These are phyloP conservation scores for Leptinotarsa texana DNA, from an alignment of 1,140 invertebrate species.

Conservation along the genomic window DNA sequence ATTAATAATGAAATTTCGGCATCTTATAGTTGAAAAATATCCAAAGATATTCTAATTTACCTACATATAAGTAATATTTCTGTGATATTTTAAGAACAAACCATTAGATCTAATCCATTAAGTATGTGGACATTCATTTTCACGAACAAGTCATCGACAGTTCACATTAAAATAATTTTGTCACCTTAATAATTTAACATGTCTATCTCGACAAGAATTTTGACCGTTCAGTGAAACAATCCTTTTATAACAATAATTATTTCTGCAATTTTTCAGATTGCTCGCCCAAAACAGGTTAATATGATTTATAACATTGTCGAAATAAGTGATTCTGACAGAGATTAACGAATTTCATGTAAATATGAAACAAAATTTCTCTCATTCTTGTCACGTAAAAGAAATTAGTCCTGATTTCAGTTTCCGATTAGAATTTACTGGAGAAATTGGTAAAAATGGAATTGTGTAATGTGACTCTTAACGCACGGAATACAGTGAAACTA, in stretches of 20 bases:
- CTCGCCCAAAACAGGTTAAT: neutral
- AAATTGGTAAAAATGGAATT: slow-evolving; percentile 1
- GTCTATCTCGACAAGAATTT: neutral
- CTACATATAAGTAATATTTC: no score
- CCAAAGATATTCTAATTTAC: no score
- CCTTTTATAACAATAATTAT: neutral
- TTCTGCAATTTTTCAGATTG: neutral
- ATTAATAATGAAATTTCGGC: no score
- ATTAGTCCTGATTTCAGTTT: neutral
- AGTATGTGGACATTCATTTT: neutral
- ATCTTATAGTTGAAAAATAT: no score
- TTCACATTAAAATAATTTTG: neutral
- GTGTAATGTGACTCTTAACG: neutral
- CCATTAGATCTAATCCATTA: neutral
- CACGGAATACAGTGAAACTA: slow-evolving; percentile 1
- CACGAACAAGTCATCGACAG: neutral
- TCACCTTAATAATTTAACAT: neutral
- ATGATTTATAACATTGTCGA: neutral
- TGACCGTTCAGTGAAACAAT: neutral
- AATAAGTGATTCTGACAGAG: neutral
- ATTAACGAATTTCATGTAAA: neutral
- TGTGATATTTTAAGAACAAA: neutral
- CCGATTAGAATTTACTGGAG: neutral
- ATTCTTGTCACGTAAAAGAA: slow-evolving; percentile 6
- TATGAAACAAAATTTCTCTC: neutral